Percentiles rank a stretch among this genome's conserved stretches.
These are phyloP conservation scores for Cantharis flavilabris DNA, from an alignment of 2,888 invertebrate genomes.

Conservation along the genomic window DNA sequence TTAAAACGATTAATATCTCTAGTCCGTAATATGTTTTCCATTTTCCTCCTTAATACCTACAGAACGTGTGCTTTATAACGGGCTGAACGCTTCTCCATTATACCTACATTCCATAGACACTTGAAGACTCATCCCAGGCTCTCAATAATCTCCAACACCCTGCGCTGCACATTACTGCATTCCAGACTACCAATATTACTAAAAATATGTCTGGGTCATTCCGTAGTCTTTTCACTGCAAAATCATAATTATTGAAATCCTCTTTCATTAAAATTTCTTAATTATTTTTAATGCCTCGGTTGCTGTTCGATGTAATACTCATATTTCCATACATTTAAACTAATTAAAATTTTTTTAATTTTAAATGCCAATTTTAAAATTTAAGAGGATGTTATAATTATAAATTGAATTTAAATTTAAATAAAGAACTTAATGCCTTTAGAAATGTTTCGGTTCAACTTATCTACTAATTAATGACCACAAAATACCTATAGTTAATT, in stretches of 20 bases:
- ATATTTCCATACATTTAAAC: not conserved
- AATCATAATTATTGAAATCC: slow-evolving; percentile 16
- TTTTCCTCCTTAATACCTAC: slow-evolving; percentile 23
- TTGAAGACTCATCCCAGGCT: slow-evolving; percentile 33
- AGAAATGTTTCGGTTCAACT: not conserved
- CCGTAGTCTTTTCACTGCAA: slow-evolving; percentile 36
- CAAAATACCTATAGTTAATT: not conserved
- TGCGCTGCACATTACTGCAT: slow-evolving; percentile 53
- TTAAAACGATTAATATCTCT: slow-evolving; percentile 25
- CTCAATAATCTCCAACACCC: slow-evolving; percentile 38
- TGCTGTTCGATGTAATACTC: not conserved
- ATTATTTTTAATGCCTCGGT: not conserved
- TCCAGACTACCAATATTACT: slow-evolving; percentile 54
- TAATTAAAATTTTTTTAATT: not conserved
- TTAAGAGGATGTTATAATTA: not conserved
- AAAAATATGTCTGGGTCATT: slow-evolving; percentile 41
- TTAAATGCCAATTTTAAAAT: not conserved
- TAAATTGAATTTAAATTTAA: not conserved
- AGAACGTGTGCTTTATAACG: slow-evolving; percentile 30
- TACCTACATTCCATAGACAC: slow-evolving; percentile 43
- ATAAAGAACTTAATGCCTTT: not conserved
- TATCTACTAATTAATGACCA: not conserved
- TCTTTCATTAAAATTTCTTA: slow-evolving; percentile 4
- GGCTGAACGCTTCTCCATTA: slow-evolving; percentile 35
- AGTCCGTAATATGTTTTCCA: slow-evolving; percentile 29